These are phyloP conservation scores for Araneus ventricosus DNA, from an alignment of 1,140 invertebrate genomes.

Conservation along the genomic window DNA sequence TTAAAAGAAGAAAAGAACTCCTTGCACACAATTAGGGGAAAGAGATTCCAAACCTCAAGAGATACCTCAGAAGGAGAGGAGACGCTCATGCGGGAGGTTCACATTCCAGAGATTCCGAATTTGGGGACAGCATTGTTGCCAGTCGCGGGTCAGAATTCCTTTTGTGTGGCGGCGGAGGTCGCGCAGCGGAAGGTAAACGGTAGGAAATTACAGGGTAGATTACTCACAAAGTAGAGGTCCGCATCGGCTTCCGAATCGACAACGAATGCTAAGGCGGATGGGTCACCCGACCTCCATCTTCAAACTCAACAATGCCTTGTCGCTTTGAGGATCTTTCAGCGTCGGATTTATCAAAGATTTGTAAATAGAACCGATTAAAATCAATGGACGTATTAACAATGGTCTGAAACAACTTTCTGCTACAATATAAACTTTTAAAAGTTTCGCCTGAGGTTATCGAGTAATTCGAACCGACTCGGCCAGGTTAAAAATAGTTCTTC, in stretches of 20 bases:
- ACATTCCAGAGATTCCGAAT: conserved; percentile 14
- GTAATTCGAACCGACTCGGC: too few relatives aligned
- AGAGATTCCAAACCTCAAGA: conserved; percentile 12
- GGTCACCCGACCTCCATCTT: background rate
- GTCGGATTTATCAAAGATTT: too few relatives aligned
- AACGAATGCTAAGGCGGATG: background rate
- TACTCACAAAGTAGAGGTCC: background rate
- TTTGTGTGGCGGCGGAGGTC: background rate
- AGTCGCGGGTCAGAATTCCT: background rate
- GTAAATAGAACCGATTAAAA: too few relatives aligned
- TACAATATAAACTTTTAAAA: too few relatives aligned
- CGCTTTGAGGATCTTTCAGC: too few relatives aligned
- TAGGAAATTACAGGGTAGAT: background rate
- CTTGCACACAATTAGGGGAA: background rate
- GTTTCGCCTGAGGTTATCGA: too few relatives aligned
- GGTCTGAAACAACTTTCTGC: too few relatives aligned
- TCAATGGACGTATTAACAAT: too few relatives aligned
- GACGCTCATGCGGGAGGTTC: background rate
- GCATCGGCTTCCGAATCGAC: background rate
- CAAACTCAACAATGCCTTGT: too few relatives aligned
- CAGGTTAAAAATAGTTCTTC: too few relatives aligned
- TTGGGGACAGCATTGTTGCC: background rate
- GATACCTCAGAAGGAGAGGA: background rate
- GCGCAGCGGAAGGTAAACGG: background rate
- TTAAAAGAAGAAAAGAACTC: background rate